Conservation (phyloP, 2,797 vertebrate genomes). For the Chaetodon trifasciatus region DNA sequence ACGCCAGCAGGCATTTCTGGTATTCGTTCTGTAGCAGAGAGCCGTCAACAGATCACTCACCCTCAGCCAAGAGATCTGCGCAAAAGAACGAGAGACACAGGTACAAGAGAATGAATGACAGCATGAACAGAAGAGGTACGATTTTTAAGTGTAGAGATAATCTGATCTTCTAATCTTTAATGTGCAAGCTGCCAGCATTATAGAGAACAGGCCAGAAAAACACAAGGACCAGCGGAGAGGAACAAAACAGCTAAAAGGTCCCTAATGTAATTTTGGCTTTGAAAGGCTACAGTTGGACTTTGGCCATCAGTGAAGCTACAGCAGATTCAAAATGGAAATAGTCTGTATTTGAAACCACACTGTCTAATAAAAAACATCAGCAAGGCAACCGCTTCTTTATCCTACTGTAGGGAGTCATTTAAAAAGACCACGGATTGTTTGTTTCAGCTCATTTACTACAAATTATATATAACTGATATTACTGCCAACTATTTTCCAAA, state of each 20-base stretch:
- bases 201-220: background rate
- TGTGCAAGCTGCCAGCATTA: constrained; percentile 24
- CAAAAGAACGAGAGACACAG: constrained; percentile 33
- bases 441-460: constrained; percentile 16
- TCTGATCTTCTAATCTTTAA: constrained; percentile 5
- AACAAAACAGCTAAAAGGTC: constrained; percentile 28
- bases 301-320: constrained; percentile 15
- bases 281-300: constrained; percentile 29
- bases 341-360: constrained; percentile 13
- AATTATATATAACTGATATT: background rate
- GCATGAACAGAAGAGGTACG: background rate
- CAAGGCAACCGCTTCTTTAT: background rate
- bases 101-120: constrained; percentile 12
- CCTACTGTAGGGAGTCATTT: background rate
- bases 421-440: constrained; percentile 1
- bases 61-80: constrained; percentile 81
- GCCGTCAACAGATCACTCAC: constrained; percentile 68
- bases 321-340: constrained; percentile 1
- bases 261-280: constrained; percentile 29
- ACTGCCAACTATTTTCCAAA: constrained; percentile 7
- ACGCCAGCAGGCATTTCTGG: background rate
- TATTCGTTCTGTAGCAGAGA: background rate
- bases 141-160: background rate
- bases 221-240: background rate
- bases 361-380: constrained; percentile 1